Evolutionary conservation across 2,113 vertebrate genomes (phyloP), one percentile per base, ranked within the genome.

Genomic region (Leptocoma aspasia): DNA sequence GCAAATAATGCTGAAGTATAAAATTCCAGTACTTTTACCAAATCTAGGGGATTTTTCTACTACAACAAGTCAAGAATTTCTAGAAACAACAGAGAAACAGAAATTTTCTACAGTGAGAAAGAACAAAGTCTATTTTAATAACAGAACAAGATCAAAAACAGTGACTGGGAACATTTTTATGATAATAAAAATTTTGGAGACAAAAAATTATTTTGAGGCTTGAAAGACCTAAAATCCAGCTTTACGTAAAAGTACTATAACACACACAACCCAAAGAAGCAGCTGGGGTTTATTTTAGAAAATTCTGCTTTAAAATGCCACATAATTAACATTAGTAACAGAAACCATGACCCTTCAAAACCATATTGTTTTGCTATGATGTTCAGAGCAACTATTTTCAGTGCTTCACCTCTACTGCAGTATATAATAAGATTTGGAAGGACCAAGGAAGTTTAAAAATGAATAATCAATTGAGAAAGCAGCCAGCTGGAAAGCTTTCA

Each of bases 401-500:
- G 86, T 18, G 28, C 16, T 66, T 73, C 45, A 73, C 60, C 33
- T 78, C 54, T 59, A 31, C 12, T 73, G 45, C 87, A 79, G 42
- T 30, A 44, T 28, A 44, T 30, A 79, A 71, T 5, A 49, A 47
- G 72, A 92, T 86, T 49, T 95, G 83, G 94, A 91, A 94, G 4
- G 9, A 83, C 37, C 20, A 78, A 82, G 53, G 15, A 65, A n/a
- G 19, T 42, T 27, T 4, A 45, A 85, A 89, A 68, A 44, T 26
- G 80, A 47, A 76, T 28, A 33, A 44, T 82, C 57, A 75, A 35
- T 94, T 50, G 41, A 39, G 82, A 64, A 88, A 53, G 85, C 95
- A 94, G 86, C 39, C 71, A 81, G 50, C 50, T 45, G 60, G 75
- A 96, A 97, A 96, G 73, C 82, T 80, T 70, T 87, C 90, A 95